Base-by-base conservation (phyloP, 2,888 invertebrate species). In the Melieria picta region DNA sequence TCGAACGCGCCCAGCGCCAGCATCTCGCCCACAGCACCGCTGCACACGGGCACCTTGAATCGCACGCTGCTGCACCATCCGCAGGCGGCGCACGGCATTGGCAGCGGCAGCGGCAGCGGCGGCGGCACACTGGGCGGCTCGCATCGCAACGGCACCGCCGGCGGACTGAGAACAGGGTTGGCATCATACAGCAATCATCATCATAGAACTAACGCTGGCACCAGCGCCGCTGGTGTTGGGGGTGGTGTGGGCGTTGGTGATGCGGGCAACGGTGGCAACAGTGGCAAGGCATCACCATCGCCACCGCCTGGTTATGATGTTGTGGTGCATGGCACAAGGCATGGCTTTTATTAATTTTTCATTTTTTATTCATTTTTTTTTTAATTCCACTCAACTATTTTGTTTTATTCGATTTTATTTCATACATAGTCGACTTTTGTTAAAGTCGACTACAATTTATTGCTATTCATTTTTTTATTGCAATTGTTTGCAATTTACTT, bases 291-390 rank as follows among this genome's bases (percentile, higher is more conserved):
- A 80, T 85, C 84, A 77, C 84, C 87, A 80, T 86, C 87, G 78
- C 87, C 87, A 80, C 87, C 87, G 81, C 87, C 87, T 77, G 85
- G 85, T 83, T 87, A 87, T 85, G 87, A 87, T 86, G 83, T 83
- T 82, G 84, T 87, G 87, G 87, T 87, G 87, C 87, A 87, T 87
- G 87, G 86, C 86, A 86, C 86, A 86, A 87, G 87, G 87, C 87
- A 87, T 87, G 87, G 86, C 82, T 85, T 85, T 82, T 83, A 79
- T 80, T 80, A 72, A 79, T 78, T 80, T 83, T 77, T 71, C 78
- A 76, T 73, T 69, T 67, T 69, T 72, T 69, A 60, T 64, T 71
- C 72, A 48, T 65, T 68, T 73, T 69, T 57, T 57, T 62, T 43
- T 65, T 58, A 62, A 60, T 52, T 47, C 63, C 63, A 60, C 30